These are phyloP conservation scores for Virgularia gustaviana DNA, from an alignment of 92 coral and sea anemone genomes.

Conservation along the genomic window DNA sequence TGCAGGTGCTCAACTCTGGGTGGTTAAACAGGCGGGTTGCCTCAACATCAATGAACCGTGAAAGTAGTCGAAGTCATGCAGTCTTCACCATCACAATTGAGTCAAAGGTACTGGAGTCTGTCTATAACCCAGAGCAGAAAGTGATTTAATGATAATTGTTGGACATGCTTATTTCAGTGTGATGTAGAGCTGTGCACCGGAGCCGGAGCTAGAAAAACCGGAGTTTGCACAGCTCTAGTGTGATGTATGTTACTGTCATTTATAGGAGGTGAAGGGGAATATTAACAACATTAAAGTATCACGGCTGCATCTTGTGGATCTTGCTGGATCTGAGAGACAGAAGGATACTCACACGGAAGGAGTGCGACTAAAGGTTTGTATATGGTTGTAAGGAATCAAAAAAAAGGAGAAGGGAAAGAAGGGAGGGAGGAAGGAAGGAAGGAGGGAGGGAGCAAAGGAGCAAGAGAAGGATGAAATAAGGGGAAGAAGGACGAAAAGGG, in stretches of 20 bases:
- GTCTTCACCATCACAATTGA: constrained; percentile 92
- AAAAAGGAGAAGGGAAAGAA: not conserved
- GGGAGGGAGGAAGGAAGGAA: not conserved
- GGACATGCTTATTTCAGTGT: too few species aligned
- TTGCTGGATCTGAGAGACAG: constrained; percentile 99
- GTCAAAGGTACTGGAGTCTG: too few species aligned
- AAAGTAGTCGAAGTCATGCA: constrained; percentile 98
- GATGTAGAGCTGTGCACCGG: too few species aligned
- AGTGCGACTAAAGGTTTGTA: constrained; percentile 74
- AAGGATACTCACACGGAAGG: constrained; percentile 97
- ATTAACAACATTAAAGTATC: constrained; percentile 97
- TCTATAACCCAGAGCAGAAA: too few species aligned
- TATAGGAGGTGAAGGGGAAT: constrained; percentile 79
- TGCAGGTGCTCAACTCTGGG: constrained; percentile 96
- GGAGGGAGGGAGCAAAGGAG: not conserved
- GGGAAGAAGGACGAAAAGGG: too few species aligned
- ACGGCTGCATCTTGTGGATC: constrained; percentile 80
- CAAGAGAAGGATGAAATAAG: too few species aligned
- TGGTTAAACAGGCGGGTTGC: constrained; percentile 98
- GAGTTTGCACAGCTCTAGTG: too few species aligned
- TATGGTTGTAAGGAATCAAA: not conserved
- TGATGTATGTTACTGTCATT: too few species aligned
- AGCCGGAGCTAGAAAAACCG: too few species aligned
- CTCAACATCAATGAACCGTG: constrained; percentile 96
- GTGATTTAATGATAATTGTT: too few species aligned